Evolutionary conservation across 2,888 invertebrate species (phyloP), one percentile per base, ranked within the genome.

Genomic region (Andrena bucephala): DNA sequence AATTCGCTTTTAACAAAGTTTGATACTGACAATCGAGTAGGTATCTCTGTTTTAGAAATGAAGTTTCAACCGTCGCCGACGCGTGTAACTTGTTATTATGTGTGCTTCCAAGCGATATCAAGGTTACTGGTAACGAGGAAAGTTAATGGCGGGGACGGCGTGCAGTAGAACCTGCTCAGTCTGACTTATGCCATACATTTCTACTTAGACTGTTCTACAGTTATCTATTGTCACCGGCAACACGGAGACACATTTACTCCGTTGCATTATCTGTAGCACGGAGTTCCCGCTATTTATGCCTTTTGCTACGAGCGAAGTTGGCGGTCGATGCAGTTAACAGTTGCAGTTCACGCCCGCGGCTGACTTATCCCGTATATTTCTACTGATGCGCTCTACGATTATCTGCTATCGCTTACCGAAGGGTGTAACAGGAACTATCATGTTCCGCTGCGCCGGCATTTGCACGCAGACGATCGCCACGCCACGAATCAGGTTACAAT

Each of bases 251-350:
- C 79, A 71, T 71, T 80, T 71, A 71, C 27, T 20, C 81, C 69
- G 60, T 50, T 66, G 59, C 50, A 71, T 80, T 80, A 71, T 71
- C 70, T 27, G 33, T 7, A 4, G 31, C 60, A 13, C 80, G 20
- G 80, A 80, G 66, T 80, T 80, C 66, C 71, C 52, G 52, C 66
- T 80, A 80, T 80, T 80, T 80, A 80, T 80, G 59, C 59, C 29
- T 80, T 80, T 80, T 60, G 60, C 71, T 60, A 52, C 60, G 48
- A 16, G 31, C 36, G 52, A 80, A 80, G 80, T 80, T 80, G 42
- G 31, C 31, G 66, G 36, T 52, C 80, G 80, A 80, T 80, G 65
- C 65, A 52, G 80, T 80, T 80, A 80, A 66, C 80, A 71, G 71
- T 79, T 80, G 79, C 57, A 80, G 79, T 80, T 79, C 24, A 24